Percentiles rank a stretch among this genome's conserved stretches.
These are phyloP conservation scores for Pogonomyrmex barbatus DNA, from an alignment of 1,140 invertebrate species.

Conservation along the genomic window DNA sequence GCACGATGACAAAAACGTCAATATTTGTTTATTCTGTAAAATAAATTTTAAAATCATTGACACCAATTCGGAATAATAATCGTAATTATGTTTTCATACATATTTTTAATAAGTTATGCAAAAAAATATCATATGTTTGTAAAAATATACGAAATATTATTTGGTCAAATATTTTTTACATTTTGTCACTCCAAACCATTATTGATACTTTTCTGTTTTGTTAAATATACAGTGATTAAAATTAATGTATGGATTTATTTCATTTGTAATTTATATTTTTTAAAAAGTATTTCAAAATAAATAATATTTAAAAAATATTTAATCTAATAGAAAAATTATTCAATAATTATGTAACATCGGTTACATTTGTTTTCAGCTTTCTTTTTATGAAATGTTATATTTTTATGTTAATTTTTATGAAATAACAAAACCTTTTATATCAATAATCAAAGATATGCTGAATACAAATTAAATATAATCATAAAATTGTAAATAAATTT, in stretches of 20 bases:
- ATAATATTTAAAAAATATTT: neutral
- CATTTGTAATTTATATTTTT: neutral
- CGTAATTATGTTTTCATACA: conserved; percentile 5
- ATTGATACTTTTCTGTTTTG: neutral
- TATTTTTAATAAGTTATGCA: neutral
- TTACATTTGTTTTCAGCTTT: neutral
- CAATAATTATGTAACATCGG: neutral
- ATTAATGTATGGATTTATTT: neutral
- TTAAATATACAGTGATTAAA: neutral
- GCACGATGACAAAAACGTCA: neutral
- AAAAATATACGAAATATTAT: neutral
- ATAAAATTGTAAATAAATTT: conserved; percentile 2
- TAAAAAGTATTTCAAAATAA: neutral
- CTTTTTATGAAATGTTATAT: neutral
- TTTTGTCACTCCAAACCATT: neutral
- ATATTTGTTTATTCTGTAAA: neutral
- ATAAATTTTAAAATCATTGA: conserved; percentile 32
- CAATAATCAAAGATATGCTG: neutral
- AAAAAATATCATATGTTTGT: neutral
- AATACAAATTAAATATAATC: neutral
- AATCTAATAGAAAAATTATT: conserved; percentile 6
- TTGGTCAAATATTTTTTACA: conserved; percentile 10
- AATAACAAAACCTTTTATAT: neutral
- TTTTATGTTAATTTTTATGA: too few species aligned
- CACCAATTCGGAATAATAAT: conserved; percentile 23